A percentile compares a stretch with the other conserved stretches of the same genome.
These are phyloP conservation scores for Enteromius thamalakanensis DNA, from an alignment of 2,797 vertebrate genomes.

Conservation along the genomic window DNA sequence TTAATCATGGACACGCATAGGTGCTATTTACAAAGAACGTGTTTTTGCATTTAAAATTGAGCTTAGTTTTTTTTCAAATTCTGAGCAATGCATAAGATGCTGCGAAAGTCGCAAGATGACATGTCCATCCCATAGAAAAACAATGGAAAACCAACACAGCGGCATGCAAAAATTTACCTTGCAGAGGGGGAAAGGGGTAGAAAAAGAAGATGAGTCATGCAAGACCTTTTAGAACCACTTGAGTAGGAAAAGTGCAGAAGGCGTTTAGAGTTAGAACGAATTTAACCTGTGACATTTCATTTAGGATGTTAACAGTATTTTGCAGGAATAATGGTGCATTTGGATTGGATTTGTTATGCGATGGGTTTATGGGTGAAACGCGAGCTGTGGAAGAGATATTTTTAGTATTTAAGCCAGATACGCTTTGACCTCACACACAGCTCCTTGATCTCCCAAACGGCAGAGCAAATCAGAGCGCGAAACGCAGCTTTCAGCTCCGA, in stretches of 20 bases:
- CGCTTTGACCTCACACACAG: not conserved
- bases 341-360: constrained; percentile 37
- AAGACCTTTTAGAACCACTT: not conserved
- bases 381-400: constrained; percentile 26
- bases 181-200: not conserved
- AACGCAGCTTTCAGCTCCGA: not conserved
- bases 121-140: not conserved
- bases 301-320: constrained; percentile 2
- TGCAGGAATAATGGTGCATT: constrained; percentile 13
- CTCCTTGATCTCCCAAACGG: constrained; percentile 18
- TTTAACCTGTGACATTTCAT: constrained; percentile 34
- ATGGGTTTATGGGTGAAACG: not conserved
- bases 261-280: constrained; percentile 18
- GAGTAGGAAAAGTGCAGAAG: constrained; percentile 11
- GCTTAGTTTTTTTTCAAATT: too few species aligned
- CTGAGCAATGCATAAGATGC: too few species aligned
- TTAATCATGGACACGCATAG: not conserved
- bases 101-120: not conserved
- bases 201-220: not conserved
- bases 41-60: too few species aligned
- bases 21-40: too few species aligned
- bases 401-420: constrained; percentile 34
- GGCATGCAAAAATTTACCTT: not conserved
- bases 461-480: constrained; percentile 1
- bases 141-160: not conserved